phyloP scores from a whole-genome alignment of 2,113 vertebrate genomes.

The Benitochromis conjunctus region DNA sequence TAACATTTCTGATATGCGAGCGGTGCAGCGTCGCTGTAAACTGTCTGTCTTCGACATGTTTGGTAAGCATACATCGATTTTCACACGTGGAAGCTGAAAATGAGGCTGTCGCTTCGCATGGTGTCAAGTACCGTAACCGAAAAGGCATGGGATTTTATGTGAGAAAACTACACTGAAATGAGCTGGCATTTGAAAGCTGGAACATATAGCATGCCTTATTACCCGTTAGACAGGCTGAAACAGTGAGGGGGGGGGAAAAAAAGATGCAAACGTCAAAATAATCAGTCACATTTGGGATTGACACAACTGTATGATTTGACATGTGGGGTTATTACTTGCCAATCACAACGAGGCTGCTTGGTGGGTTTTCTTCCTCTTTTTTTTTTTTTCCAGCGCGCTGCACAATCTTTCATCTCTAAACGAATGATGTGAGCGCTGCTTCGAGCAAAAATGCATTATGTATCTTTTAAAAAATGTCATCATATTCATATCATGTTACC shows the following conservation, averaged over 20 bases:
- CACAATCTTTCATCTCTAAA: background rate
- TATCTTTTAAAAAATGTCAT: background rate
- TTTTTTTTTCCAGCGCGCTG: background rate
- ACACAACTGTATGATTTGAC: conserved; percentile 13
- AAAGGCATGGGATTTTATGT: conserved; percentile 6
- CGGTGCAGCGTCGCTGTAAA: background rate
- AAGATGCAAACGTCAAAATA: conserved; percentile 44
- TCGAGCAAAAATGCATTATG: background rate
- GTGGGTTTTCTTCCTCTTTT: conserved; percentile 9
- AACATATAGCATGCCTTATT: conserved; percentile 14
- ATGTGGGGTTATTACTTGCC: conserved; percentile 36
- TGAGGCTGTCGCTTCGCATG: background rate
- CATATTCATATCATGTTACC: background rate
- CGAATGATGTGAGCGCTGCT: background rate
- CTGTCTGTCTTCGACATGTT: background rate
- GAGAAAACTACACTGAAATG: conserved; percentile 1
- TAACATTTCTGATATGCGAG: background rate
- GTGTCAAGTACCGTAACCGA: background rate
- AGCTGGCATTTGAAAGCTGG: conserved; percentile 1
- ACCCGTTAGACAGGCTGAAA: conserved; percentile 23
- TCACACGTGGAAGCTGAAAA: conserved; percentile 1
- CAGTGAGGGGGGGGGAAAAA: background rate
- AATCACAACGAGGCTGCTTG: conserved; percentile 26
- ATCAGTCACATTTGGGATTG: conserved; percentile 33
- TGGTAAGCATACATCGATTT: background rate